Conservation (phyloP, 2,113 vertebrate genomes). For the Lethenteron camtschaticum region DNA sequence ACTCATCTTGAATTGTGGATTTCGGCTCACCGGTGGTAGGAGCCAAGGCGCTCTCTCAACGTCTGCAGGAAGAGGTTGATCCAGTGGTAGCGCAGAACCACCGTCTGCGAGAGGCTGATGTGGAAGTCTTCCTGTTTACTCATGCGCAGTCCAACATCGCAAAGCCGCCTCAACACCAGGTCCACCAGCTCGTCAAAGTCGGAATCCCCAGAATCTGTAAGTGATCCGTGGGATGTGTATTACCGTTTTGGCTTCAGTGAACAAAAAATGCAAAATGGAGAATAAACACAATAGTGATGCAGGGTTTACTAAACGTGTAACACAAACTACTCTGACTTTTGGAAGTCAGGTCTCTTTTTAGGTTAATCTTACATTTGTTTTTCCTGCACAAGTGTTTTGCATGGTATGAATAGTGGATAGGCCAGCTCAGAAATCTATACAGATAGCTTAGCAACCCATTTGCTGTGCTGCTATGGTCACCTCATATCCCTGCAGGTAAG, state of each 20-base stretch:
- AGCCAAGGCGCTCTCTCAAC: constrained; percentile 28
- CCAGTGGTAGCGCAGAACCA: constrained; percentile 80
- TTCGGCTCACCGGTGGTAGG: constrained; percentile 26
- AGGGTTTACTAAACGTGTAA: not conserved
- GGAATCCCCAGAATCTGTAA: constrained; percentile 33
- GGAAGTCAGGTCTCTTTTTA: no score
- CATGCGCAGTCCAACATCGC: constrained; percentile 19
- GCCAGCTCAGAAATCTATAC: not conserved
- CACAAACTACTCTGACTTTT: not conserved
- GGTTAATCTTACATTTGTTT: not conserved
- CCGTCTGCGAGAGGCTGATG: constrained; percentile 66
- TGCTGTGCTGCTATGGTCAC: not conserved
- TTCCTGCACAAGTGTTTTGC: not conserved
- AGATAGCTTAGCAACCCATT: not conserved
- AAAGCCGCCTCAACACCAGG: constrained; percentile 19
- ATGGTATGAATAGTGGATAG: not conserved
- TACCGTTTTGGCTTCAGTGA: not conserved
- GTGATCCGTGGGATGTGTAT: not conserved
- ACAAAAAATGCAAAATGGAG: not conserved
- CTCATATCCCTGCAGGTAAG: not conserved
- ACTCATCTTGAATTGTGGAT: not conserved
- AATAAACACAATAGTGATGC: not conserved
- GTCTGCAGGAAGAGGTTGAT: constrained; percentile 53
- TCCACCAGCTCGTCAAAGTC: constrained; percentile 48
- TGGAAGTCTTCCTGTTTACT: constrained; percentile 46